Base-by-base conservation (phyloP, 2,797 vertebrate genomes). In the Bovichtus diacanthus region DNA sequence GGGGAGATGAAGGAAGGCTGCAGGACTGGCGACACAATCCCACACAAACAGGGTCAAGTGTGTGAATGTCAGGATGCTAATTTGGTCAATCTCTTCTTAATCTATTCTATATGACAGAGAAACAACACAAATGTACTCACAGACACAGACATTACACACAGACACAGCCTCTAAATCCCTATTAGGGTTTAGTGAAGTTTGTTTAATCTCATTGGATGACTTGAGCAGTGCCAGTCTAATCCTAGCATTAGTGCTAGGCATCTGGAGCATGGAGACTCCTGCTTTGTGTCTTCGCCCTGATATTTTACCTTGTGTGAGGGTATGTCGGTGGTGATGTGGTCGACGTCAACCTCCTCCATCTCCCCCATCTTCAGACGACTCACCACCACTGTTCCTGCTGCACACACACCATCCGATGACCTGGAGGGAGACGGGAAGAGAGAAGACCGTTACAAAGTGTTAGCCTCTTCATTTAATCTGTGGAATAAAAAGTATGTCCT, bases 341-440 rank as follows among this genome's bases (percentile, higher is more conserved):
- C 96, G 0, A 96, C 80, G 73, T 97, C 96, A 4, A 94, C 96
- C 74, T 97, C 97, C 84, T 98, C 96, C 56, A 96, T 96, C 93
- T 99, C 97, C 65, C 97, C 96, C 98, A 99, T 99, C 93, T 95
- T 98, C 94, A 98, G 85, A 64, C 96, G 94, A 83, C 92, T 97
- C 91, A 99, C 96, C 94, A 98, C 96, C 93, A 98, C 96, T 66
- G 95, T 96, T 80, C 97, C 97, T 60, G 96, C 96, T 71, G 96
- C 82, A 65, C 95, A 96, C 84, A 96, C 96, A 97, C 97, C 97
- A 98, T 98, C 96, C 85, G 97, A 96, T 64, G 97, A 95, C 90
- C 97, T 99, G 21, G 15, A 72, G 36, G 39, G 51, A 81, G 19
- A 77, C 10, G 80, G n/a, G 9, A 61, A 43, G 18, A 76, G 47